Evolutionary conservation across 1,140 invertebrate genomes (phyloP), one percentile per base, ranked within the genome.

Genomic region (Charaxes varanes): DNA sequence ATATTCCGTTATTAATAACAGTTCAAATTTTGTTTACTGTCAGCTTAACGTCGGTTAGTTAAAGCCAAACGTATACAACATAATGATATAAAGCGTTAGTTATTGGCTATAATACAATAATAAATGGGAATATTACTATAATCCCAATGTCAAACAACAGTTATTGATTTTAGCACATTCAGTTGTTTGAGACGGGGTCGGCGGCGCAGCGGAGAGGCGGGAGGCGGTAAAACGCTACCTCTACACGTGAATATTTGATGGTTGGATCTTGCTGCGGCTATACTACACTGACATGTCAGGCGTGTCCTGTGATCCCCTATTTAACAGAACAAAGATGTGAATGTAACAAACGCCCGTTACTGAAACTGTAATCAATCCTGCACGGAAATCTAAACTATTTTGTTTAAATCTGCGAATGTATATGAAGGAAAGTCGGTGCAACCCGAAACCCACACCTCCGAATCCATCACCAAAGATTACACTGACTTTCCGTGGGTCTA

Each of bases 131-230:
- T 35, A 36, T 36, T 35, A 53, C 23, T 47, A 58, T 64, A 54
- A 66, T 57, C 53, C 47, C 53, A 63, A 63, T 60, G 54, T 71
- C 70, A 77, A 74, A 79, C 70, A 74, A 68, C 66, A 68, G 53
- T 64, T 81, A 81, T 81, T 77, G 77, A 81, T 81, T 81, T 81
- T 78, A 77, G 66, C 66, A 77, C 73, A 77, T 76, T 69, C 71
- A 78, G 70, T 81, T 81, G 77, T 78, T 81, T 67, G 63, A 80
- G 71, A 53, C 54, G 55, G 62, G 56, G 60, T 53, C 30, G 43
- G 33, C 16, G 37, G 47, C 45, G 46, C 18, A 31, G 37, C 12
- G 24, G 32, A 32, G 40, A 10, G 41, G 32, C 35, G 11, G 58
- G 56, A 51, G 64, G 61, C 73, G 72, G 69, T 76, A 72, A 78